These are phyloP conservation scores for Muscina levida DNA, from an alignment of 2,888 invertebrate genomes.

Conservation along the genomic window DNA sequence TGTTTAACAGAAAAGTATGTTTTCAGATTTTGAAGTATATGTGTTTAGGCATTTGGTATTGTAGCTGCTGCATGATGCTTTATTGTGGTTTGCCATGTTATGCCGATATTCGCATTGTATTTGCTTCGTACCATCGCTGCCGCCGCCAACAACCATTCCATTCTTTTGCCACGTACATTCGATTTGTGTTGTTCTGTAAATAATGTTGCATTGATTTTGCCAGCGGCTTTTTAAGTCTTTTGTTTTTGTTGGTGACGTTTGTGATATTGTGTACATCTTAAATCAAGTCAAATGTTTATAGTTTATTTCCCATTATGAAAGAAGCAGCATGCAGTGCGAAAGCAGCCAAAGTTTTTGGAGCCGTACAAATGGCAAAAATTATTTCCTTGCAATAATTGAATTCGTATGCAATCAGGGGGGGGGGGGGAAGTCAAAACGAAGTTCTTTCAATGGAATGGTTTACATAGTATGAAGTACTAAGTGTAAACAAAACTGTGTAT, in stretches of 20 bases:
- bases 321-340: too few relatives aligned
- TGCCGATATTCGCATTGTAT: slow-evolving; percentile 37
- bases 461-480: too few relatives aligned
- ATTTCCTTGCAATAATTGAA: too few relatives aligned
- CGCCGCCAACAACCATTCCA: not conserved
- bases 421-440: too few relatives aligned
- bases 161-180: not conserved
- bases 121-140: not conserved
- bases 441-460: too few relatives aligned
- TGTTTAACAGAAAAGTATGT: slow-evolving; percentile 18
- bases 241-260: slow-evolving; percentile 26
- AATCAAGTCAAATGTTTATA: slow-evolving; percentile 54
- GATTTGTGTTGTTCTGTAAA: slow-evolving; percentile 10
- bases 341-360: slow-evolving; percentile 27
- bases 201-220: slow-evolving; percentile 57
- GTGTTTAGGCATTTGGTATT: slow-evolving; percentile 27
- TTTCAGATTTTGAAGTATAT: slow-evolving; percentile 39
- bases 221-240: slow-evolving; percentile 50
- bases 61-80: slow-evolving; percentile 44
- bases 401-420: too few relatives aligned
- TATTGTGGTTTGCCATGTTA: slow-evolving; percentile 49
- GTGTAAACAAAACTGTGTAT: too few relatives aligned
- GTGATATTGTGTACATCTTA: slow-evolving; percentile 37
- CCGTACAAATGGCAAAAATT: too few relatives aligned
- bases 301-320: slow-evolving; percentile 45